Conservation (phyloP, 2,113 vertebrate genomes). For the Ceyx melanurus region DNA sequence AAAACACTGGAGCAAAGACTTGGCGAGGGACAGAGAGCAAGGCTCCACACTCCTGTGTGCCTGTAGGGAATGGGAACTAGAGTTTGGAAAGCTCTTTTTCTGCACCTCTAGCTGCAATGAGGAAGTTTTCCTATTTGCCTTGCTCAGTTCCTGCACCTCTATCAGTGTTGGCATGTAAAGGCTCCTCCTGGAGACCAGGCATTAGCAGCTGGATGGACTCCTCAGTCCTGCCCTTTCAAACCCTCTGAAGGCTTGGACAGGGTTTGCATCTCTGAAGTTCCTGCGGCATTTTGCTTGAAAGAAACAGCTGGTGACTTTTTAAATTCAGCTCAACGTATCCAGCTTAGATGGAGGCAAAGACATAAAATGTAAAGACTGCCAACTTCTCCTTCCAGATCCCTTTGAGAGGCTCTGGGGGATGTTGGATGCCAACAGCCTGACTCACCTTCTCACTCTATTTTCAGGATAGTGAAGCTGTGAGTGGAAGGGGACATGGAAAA, state of each 20-base stretch:
- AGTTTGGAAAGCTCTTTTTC: neutral
- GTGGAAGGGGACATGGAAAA: neutral
- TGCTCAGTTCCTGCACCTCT: neutral
- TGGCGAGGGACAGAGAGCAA: neutral
- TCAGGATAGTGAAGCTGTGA: neutral
- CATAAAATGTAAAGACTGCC: neutral
- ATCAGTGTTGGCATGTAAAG: neutral
- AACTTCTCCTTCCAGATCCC: neutral
- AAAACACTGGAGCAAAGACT: neutral
- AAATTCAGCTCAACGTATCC: neutral
- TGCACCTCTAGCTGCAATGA: neutral
- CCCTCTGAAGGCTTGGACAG: neutral
- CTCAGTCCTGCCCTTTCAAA: neutral
- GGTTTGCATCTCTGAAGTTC: neutral
- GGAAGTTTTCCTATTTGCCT: neutral
- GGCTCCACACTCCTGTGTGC: neutral
- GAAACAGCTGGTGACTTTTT: neutral
- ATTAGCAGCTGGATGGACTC: neutral
- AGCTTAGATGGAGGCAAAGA: neutral
- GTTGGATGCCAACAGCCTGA: neutral
- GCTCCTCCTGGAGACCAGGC: neutral
- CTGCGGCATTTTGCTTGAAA: neutral
- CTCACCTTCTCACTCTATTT: neutral
- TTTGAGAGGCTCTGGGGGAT: neutral
- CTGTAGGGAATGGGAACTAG: neutral